Base-by-base conservation (phyloP, 2,113 vertebrate genomes). In the Lanius ludovicianus region DNA sequence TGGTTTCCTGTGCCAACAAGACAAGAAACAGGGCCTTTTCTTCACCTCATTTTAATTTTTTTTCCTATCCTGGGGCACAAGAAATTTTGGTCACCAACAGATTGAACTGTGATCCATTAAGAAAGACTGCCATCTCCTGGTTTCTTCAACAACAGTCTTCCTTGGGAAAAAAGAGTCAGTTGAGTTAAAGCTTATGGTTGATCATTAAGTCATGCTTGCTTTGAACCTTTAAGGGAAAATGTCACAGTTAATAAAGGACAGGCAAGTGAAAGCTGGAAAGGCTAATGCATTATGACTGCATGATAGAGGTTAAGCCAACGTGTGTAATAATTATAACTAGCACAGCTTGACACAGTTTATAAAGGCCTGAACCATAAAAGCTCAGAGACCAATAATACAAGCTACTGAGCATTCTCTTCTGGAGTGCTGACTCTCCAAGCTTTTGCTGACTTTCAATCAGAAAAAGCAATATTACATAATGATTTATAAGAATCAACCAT, bases 51-150 rank as follows among this genome's bases (percentile, higher is more conserved):
- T 90, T 92, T n/a, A 87, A 39, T 5, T 42, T 65, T 64, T 63
- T 63, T 81, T 12, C 35, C 30, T 73, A 6, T 73, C 82, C 25
- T 64, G 42, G 14, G 24, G 22, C n/a, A 68, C 56, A 71, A 23
- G 47, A 74, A 92, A 53, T 6, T 28, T 33, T 44, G 49, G 57
- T 28, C 10, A 17, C 4, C 5, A 62, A 35, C 13, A 18, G 30
- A 49, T 14, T 85, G 64, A 37, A 56, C 22, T 9, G 7, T 46
- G 55, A 84, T 97, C 50, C 57, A 24, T 97, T 98, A 93, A 95
- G 94, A 97, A 97, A 98, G 89, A 97, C 70, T 96, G 97, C 98
- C 98, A 98, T 89, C 98, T 98, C 84, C 95, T 91, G 98, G 64
- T 31, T 78, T 65, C 44, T 50, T 50, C 33, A 28, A 77, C 41